phyloP scores from a whole-genome alignment of 2,888 invertebrate genomes.

The Thymelicus sylvestris region DNA sequence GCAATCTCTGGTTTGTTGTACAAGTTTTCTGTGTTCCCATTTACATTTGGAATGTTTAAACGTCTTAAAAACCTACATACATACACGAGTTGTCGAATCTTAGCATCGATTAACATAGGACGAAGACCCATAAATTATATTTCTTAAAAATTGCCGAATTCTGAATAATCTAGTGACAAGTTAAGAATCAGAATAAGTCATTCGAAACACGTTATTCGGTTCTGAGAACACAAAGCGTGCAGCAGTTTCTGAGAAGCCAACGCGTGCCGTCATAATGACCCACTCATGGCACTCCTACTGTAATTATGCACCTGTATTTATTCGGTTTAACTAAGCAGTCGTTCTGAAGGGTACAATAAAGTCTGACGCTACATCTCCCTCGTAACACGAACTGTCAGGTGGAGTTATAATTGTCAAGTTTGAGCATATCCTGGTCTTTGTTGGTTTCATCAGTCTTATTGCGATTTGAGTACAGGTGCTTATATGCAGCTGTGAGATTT shows the following conservation, averaged over 20 bases:
- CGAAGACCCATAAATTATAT: too few relatives aligned
- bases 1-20: too few relatives aligned
- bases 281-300: constrained; percentile 49
- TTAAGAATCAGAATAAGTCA: constrained; percentile 42
- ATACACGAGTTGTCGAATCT: too few relatives aligned
- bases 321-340: constrained; percentile 36
- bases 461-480: too few relatives aligned
- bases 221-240: constrained; percentile 55
- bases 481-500: too few relatives aligned
- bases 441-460: constrained; percentile 13
- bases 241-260: constrained; percentile 51
- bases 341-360: constrained; percentile 22
- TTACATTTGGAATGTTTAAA: too few relatives aligned
- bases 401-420: constrained; percentile 20
- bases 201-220: constrained; percentile 58
- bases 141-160: too few relatives aligned
- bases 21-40: too few relatives aligned
- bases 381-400: constrained; percentile 27
- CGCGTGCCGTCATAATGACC: constrained; percentile 54
- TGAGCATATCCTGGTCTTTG: constrained; percentile 14
- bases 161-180: too few relatives aligned
- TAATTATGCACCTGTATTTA: constrained; percentile 47
- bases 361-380: constrained; percentile 22
- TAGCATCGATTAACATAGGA: too few relatives aligned
- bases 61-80: too few relatives aligned